Evolutionary conservation across 2,113 vertebrate genomes (phyloP).

Genomic region (Aptenodytes forsteri): DNA sequence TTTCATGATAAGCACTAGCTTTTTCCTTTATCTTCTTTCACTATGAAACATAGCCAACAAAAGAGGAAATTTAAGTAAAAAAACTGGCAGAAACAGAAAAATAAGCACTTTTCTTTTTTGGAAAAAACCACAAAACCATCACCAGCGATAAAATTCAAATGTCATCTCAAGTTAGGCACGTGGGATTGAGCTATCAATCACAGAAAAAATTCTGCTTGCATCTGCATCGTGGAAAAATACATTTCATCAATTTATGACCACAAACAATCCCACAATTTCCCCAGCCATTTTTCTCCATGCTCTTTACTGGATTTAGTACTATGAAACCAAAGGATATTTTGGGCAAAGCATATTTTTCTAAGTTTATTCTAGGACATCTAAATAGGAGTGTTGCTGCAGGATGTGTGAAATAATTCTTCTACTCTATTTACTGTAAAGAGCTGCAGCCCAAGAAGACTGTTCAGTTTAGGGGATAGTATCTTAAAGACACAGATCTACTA

Average conservation of each 20-base stretch:
- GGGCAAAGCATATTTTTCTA: background rate
- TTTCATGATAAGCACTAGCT: background rate
- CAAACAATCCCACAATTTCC: background rate
- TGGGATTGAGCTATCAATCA: background rate
- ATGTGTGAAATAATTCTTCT: slow-evolving; percentile 25
- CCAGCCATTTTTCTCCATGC: background rate
- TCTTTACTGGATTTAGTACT: background rate
- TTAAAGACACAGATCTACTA: background rate
- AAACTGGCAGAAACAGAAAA: background rate
- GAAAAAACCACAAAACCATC: background rate
- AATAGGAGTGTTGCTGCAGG: background rate
- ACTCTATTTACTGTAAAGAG: background rate
- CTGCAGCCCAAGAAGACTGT: background rate
- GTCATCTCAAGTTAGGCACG: background rate
- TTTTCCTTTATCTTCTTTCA: background rate
- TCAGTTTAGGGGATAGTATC: background rate
- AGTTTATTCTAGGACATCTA: background rate
- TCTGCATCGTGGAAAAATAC: background rate
- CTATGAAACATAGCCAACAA: background rate
- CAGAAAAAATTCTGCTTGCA: background rate
- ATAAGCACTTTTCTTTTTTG: background rate
- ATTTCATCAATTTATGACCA: background rate
- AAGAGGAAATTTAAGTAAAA: background rate
- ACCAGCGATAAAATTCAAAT: background rate
- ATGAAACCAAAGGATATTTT: background rate